Base-by-base conservation (phyloP, 2,113 vertebrate genomes). In the Lepidothrix coronata region DNA sequence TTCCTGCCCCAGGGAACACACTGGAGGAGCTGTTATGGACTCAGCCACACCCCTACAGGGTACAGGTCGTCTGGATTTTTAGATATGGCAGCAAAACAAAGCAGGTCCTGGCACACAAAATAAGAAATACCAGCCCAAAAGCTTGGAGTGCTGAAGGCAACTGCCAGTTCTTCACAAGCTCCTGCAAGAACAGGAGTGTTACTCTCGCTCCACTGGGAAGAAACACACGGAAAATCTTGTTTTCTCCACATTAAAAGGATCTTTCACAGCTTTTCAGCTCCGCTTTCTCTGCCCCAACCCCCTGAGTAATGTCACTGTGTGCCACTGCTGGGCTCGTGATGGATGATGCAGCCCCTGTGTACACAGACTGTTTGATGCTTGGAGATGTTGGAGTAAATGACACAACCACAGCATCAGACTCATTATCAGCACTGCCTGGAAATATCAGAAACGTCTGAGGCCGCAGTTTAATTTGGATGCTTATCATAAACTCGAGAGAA, bases 351-450 rank as follows among this genome's bases (percentile, higher is more conserved):
- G n/a, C 39, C 46, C 63, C 67, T 10, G 46, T 6, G 5, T 3
- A 25, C 8, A 1, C 12, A 80, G 59, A 76, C 59, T 37, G 75
- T 35, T 80, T 17, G 59, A 27, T 77, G 78, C 85, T 94, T 35
- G 16, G 55, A 95, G 83, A 44, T n/a, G 8, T 44, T 63, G 25
- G 83, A 79, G 55, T 65, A 88, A 90, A 67, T 75, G 65, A 80
- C 37, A 65, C 37, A 30, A 33, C 33, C 4, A 4, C 85, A 61
- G 79, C 21, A 8, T 31, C 43, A 80, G 81, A 44, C 66, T 84
- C 61, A 41, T 94, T 83, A 96, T 80, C 72, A 51, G 59, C 67
- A 80, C 80, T 88, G 68, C 85, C 89, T 70, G 72, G 65, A 93
- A 91, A 49, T 35, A 94, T 17, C 52, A 71, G 39, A 94, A 77